phyloP scores from a whole-genome alignment of 2,113 vertebrate species.

The Bubo blakistoni region DNA sequence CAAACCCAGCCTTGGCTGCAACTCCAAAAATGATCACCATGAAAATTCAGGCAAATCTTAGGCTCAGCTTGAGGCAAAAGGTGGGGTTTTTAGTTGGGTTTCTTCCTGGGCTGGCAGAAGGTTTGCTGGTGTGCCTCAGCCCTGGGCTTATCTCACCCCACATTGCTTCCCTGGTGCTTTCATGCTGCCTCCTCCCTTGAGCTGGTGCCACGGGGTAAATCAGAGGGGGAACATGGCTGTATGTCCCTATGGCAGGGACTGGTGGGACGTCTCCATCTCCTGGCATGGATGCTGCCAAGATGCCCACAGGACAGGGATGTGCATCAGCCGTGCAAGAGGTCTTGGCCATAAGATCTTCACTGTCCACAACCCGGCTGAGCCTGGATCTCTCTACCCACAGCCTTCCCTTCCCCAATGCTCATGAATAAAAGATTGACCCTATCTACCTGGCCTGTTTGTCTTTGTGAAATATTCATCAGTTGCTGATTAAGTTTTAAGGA shows the following conservation, averaged over 20 bases:
- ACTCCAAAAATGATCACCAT: neutral
- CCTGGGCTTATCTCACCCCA: neutral
- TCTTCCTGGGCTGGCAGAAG: neutral
- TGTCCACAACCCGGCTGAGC: neutral
- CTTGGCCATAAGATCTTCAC: neutral
- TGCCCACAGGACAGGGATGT: neutral
- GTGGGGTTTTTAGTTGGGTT: neutral
- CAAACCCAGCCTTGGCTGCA: neutral
- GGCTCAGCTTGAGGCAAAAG: neutral
- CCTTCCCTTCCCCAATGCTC: neutral
- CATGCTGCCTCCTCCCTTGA: neutral
- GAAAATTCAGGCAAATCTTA: neutral
- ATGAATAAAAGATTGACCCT: slow-evolving; percentile 50
- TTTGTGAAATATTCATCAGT: slow-evolving; percentile 50
- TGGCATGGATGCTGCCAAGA: neutral
- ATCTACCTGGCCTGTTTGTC: slow-evolving; percentile 68
- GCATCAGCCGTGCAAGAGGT: neutral
- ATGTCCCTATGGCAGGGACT: neutral
- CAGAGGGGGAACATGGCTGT: neutral
- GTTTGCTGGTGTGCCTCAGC: neutral
- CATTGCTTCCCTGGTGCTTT: fast-evolving
- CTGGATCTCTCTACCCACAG: neutral
- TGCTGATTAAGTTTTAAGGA: slow-evolving; percentile 69
- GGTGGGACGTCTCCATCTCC: neutral
- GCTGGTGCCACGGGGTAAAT: neutral